Percentiles rank a stretch among this genome's conserved stretches.
Conservation (phyloP, 2,797 vertebrate genomes). For the Harpagifer antarcticus region DNA sequence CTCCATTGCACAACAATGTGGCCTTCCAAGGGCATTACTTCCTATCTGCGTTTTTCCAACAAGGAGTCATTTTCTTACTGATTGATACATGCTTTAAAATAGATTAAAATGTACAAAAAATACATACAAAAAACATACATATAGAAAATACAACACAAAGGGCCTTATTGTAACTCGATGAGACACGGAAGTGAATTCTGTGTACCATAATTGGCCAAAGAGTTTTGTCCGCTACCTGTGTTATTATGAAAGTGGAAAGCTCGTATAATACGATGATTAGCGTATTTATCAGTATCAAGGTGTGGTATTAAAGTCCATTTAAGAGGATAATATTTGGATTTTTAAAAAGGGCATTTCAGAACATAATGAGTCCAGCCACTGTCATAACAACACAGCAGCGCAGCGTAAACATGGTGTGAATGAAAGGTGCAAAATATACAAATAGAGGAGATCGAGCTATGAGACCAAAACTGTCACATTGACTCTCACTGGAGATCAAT, state of each 20-base stretch:
- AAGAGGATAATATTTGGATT: neutral
- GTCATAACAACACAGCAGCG: conserved; percentile 53
- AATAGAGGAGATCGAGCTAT: conserved; percentile 42
- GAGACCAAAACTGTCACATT: conserved; percentile 43
- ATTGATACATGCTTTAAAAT: conserved; percentile 84
- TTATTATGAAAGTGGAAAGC: conserved; percentile 40
- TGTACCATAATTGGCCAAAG: conserved; percentile 75
- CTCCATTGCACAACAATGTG: conserved; percentile 27
- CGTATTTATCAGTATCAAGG: neutral
- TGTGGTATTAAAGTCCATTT: neutral
- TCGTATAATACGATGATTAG: neutral
- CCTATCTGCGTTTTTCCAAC: conserved; percentile 49
- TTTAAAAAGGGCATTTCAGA: neutral
- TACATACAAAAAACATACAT: conserved; percentile 54
- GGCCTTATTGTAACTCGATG: conserved; percentile 64
- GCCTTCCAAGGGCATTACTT: conserved; percentile 52
- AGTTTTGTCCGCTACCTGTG: conserved; percentile 41
- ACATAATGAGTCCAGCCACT: conserved; percentile 39
- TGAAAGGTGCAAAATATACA: conserved; percentile 87
- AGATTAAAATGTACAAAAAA: conserved; percentile 72
- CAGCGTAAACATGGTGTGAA: conserved; percentile 77
- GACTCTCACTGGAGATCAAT: conserved; percentile 42
- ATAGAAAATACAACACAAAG: conserved; percentile 40
- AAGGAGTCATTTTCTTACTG: conserved; percentile 47
- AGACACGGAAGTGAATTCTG: conserved; percentile 58